Evolutionary conservation across 2,797 vertebrate genomes (phyloP), one percentile per base, ranked within the genome.

Genomic region (Taeniopygia guttata): DNA sequence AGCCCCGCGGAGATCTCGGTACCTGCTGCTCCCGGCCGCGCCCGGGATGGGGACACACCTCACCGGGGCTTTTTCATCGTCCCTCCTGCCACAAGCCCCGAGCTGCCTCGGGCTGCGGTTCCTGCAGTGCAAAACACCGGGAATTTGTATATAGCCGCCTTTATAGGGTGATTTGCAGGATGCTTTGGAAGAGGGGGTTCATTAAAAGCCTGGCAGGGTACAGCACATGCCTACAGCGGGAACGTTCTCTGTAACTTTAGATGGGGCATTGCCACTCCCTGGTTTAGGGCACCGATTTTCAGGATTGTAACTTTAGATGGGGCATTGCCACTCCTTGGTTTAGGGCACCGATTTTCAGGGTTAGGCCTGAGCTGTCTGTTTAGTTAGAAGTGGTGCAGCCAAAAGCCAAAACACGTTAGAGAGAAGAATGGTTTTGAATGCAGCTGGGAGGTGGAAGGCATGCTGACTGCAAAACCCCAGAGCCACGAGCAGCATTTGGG

Each of bases 171-270:
- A 45, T 17, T 7, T 3, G 9, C 75, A 22, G 70, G 34, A 13
- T 55, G 60, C 66, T 9, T 7, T 27, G 58, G 29, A 34, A 49
- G 22, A 48, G 32, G 8, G 34, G 25, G 19, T 10, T 70, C n/a
- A 7, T 40, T 7, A 16, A 40, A 40, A 34, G 58, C 58, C 73
- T 23, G 25, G 51, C 20, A 34, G 6, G 1, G 38, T 6, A 7
- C 6, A 7, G 18, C 5, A 10, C 1, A 4, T 38, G 19, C 43
- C 56, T 9, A 0, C 21, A 1, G 3, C 3, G 1, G 43, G 34
- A 34, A 9, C 2, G 1, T n/a, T 26, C 5, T 32, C 3, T 22
- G 1, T 11, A 12, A 43, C 79, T 43, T 27, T 6, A 11, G 25
- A 56, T 4, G 5, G 26, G 14, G 21, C n/a, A 0, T 29, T 58